These are phyloP conservation scores for Galeopterus variegatus DNA, from an alignment of 2,113 vertebrate genomes.

Conservation along the genomic window DNA sequence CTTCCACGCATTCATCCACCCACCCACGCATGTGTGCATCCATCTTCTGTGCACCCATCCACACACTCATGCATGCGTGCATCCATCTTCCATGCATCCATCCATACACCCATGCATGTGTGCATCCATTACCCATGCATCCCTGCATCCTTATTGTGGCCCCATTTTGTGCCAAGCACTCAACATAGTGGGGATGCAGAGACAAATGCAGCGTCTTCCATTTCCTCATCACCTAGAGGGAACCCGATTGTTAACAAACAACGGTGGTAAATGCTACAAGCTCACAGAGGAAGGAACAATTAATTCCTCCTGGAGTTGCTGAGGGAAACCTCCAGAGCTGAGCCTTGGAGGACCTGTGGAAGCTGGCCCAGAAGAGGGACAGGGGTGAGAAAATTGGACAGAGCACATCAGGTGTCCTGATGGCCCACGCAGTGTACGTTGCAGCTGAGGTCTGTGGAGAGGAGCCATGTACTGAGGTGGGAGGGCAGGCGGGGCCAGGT, in stretches of 20 bases:
- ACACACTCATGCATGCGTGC: too few relatives aligned
- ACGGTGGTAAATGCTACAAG: neutral
- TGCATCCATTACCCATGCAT: neutral
- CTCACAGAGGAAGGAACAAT: neutral
- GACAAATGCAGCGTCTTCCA: neutral
- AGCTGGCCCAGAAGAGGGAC: neutral
- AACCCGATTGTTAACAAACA: neutral
- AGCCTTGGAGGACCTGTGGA: neutral
- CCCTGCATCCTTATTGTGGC: neutral
- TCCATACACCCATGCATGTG: accelerated
- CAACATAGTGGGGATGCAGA: neutral
- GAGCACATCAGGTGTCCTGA: neutral
- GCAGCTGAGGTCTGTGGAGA: neutral
- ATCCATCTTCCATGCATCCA: accelerated
- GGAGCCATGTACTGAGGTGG: neutral
- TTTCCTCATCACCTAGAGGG: neutral
- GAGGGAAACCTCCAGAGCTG: neutral
- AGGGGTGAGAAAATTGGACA: neutral
- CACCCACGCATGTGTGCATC: too few relatives aligned
- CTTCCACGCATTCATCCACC: too few relatives aligned
- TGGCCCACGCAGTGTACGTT: too few relatives aligned
- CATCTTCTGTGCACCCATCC: too few relatives aligned
- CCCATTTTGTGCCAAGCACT: neutral
- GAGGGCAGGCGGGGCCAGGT: neutral
- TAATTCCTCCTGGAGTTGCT: neutral